Evolutionary conservation across 2,113 vertebrate species (phyloP).

Genomic region (Stegastes partitus): DNA sequence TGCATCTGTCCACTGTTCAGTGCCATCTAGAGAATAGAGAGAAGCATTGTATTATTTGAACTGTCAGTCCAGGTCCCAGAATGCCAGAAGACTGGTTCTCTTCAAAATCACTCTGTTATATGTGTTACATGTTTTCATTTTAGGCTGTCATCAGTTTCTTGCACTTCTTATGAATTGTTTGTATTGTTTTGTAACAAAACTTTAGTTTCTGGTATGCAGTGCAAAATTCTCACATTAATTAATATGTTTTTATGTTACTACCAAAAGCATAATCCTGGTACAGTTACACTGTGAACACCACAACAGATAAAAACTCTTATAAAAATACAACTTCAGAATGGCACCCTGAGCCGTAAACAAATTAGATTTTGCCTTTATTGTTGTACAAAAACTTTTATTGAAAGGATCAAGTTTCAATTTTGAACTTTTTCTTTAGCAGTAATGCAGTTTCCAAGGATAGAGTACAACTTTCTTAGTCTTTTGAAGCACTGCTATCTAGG

Average conservation of each 20-base stretch:
- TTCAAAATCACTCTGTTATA: not conserved
- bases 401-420: too few relatives aligned
- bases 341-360: too few relatives aligned
- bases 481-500: not conserved
- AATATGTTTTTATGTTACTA: not conserved
- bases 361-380: too few relatives aligned
- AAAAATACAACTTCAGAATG: too few relatives aligned
- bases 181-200: not conserved
- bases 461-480: too few relatives aligned
- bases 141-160: not conserved
- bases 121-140: too few relatives aligned
- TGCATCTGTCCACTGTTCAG: conserved; percentile 30
- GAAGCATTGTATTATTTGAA: conserved; percentile 1
- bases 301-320: too few relatives aligned
- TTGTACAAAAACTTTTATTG: too few relatives aligned
- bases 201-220: too few relatives aligned
- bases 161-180: not conserved
- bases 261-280: not conserved
- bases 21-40: conserved; percentile 10
- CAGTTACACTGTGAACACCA: not conserved
- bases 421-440: too few relatives aligned
- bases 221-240: not conserved
- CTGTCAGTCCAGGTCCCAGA: conserved; percentile 27
- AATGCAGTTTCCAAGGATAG: too few relatives aligned
- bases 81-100: not conserved